Percentiles rank a stretch among this genome's conserved stretches.
These are phyloP conservation scores for Chroicocephalus ridibundus DNA, from an alignment of 2,113 vertebrate species.

Conservation along the genomic window DNA sequence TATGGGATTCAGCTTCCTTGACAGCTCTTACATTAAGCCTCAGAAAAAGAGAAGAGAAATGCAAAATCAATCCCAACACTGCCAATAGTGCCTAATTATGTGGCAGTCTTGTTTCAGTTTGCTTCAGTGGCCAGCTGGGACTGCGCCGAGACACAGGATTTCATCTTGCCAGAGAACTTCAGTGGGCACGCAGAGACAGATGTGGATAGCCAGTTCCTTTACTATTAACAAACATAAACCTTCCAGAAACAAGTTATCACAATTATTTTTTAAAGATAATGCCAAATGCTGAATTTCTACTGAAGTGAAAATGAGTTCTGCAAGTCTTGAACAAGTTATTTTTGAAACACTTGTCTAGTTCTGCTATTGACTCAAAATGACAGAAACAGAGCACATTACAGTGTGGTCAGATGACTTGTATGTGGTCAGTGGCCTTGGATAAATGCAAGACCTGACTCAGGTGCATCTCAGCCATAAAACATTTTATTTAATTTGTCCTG, in stretches of 20 bases:
- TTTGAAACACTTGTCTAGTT: not conserved
- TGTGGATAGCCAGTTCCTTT: not conserved
- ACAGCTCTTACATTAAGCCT: not conserved
- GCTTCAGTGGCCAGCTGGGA: constrained; percentile 16
- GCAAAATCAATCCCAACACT: not conserved
- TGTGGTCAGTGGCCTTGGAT: not conserved
- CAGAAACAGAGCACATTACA: not conserved
- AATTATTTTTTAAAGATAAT: not conserved
- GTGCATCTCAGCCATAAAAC: not conserved
- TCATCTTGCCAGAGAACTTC: constrained; percentile 1
- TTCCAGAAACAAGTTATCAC: constrained; percentile 13
- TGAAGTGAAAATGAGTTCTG: not conserved
- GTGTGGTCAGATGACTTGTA: too few relatives aligned
- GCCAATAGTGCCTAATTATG: not conserved
- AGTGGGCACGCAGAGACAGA: not conserved
- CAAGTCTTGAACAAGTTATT: not conserved
- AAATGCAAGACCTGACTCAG: not conserved
- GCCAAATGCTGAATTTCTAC: not conserved
- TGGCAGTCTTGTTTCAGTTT: not conserved
- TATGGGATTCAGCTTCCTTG: not conserved
- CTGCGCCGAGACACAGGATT: not conserved
- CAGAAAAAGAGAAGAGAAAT: not conserved
- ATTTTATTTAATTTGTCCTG: not conserved
- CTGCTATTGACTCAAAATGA: not conserved
- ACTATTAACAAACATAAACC: not conserved